Conservation (phyloP, 2,113 vertebrate genomes). For the Vidua macroura region DNA sequence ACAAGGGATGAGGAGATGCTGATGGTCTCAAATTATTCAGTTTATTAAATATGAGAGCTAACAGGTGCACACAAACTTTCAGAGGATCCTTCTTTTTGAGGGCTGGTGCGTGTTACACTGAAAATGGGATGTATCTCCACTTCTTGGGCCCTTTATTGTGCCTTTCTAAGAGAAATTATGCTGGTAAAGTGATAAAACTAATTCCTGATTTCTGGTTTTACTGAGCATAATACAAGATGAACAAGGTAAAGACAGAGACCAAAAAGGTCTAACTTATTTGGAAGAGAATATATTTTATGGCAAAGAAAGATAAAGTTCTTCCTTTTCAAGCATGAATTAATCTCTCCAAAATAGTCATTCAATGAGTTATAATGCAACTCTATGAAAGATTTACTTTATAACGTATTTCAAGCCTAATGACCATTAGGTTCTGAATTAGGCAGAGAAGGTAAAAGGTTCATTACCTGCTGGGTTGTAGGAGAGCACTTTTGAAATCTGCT, state of each 20-base stretch:
- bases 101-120: neutral
- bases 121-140: neutral
- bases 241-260: neutral
- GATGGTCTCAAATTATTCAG: neutral
- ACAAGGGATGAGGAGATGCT: neutral
- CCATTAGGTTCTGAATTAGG: neutral
- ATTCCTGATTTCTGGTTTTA: neutral
- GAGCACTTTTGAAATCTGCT: neutral
- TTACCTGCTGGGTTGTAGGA: neutral
- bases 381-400: neutral
- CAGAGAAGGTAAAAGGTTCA: neutral
- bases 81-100: neutral
- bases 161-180: neutral
- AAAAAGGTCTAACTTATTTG: neutral
- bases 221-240: neutral
- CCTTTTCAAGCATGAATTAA: neutral
- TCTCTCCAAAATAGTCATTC: neutral
- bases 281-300: neutral
- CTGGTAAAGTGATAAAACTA: neutral
- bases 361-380: neutral
- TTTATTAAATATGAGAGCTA: neutral
- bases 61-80: neutral
- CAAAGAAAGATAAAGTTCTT: neutral
- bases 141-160: neutral
- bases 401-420: neutral